A percentile compares a stretch with the other conserved stretches of the same genome.
Conservation (phyloP, 1,140 invertebrate genomes). For the Papilio polyxenes region DNA sequence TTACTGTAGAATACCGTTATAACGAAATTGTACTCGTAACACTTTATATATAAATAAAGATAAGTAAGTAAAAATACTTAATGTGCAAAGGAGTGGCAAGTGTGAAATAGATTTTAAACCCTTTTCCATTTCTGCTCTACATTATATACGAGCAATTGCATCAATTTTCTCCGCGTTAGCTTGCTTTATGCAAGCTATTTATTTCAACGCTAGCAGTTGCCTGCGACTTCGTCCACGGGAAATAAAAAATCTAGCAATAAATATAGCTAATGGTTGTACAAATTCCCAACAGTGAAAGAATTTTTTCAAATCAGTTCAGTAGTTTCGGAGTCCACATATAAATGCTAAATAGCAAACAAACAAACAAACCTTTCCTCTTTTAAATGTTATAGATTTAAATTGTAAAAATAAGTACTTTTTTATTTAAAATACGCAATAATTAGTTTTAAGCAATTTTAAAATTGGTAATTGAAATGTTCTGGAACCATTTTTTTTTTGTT, state of each 20-base stretch:
- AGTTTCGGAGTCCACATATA: no score
- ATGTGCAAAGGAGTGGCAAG: neutral
- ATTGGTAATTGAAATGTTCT: no score
- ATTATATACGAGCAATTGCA: neutral
- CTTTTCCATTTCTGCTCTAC: slow-evolving; percentile 3
- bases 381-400: no score
- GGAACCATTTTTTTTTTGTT: neutral
- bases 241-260: neutral
- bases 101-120: slow-evolving; percentile 12
- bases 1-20: slow-evolving; percentile 3
- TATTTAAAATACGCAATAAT: no score
- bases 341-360: no score
- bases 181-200: neutral
- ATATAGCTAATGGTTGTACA: no score
- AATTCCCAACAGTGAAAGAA: no score
- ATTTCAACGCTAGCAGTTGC: neutral
- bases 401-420: neutral
- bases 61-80: neutral
- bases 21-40: neutral
- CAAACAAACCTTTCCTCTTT: no score
- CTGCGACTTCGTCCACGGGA: neutral
- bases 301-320: no score
- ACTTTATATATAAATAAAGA: slow-evolving; percentile 25
- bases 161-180: neutral
- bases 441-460: no score